Percentiles rank a stretch among this genome's conserved stretches.
Conservation (phyloP, 2,888 invertebrate genomes). For the Xestia xanthographa region DNA sequence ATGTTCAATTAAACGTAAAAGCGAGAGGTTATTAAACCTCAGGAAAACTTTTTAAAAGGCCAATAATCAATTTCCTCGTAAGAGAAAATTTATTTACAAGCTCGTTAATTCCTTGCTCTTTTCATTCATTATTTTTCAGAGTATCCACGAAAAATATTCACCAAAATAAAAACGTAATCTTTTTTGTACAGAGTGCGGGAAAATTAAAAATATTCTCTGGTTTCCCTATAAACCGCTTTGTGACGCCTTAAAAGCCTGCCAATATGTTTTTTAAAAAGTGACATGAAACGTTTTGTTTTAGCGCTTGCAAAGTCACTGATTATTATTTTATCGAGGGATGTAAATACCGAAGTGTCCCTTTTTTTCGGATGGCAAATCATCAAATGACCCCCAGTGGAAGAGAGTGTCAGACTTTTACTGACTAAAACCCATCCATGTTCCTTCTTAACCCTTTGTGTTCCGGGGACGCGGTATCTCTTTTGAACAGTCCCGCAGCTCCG, state of each 20-base stretch:
- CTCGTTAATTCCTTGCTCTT: not conserved
- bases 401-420: too few relatives aligned
- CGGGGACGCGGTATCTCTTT: too few relatives aligned
- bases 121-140: conserved; percentile 9
- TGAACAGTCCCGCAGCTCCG: too few relatives aligned
- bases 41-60: not conserved
- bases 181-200: conserved; percentile 26
- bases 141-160: conserved; percentile 5
- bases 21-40: not conserved
- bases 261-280: conserved; percentile 57
- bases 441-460: too few relatives aligned
- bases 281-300: conserved; percentile 52
- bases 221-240: conserved; percentile 46
- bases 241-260: conserved; percentile 66
- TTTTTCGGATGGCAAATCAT: too few relatives aligned
- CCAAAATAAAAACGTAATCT: conserved; percentile 26
- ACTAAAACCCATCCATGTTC: too few relatives aligned
- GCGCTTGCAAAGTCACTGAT: conserved; percentile 37
- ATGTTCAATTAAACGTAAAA: not conserved
- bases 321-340: conserved; percentile 28
- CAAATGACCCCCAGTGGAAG: too few relatives aligned
- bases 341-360: not conserved
- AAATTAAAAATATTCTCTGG: conserved; percentile 35
- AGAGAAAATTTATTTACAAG: conserved; percentile 10
- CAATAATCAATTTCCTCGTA: not conserved